phyloP scores from a whole-genome alignment of 30 jellyfish, hydroid and myxozoan genomes.

The Cassiopea andromeda region DNA sequence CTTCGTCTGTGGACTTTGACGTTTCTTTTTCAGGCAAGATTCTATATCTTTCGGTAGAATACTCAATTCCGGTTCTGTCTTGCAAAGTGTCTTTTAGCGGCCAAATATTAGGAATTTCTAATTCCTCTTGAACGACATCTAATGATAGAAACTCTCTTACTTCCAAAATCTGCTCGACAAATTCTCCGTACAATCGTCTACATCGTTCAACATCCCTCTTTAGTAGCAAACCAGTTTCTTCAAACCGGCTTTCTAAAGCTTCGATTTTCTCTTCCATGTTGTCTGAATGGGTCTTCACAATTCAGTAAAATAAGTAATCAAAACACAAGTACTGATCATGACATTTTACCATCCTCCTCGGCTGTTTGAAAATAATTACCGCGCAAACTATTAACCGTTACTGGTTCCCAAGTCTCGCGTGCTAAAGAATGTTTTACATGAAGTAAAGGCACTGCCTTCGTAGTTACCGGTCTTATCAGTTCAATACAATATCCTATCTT shows the following conservation, averaged over 20 bases:
- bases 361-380: constrained; percentile 6
- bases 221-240: constrained; percentile 14
- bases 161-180: constrained; percentile 24
- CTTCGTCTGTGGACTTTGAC: not conserved
- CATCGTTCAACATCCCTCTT: constrained; percentile 4
- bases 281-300: not conserved
- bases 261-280: constrained; percentile 10
- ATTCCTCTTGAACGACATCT: not conserved
- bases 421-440: not conserved
- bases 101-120: not conserved
- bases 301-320: not conserved
- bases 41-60: not conserved
- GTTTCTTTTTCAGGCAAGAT: not conserved
- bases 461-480: not conserved
- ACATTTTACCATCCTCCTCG: not conserved
- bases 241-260: not conserved
- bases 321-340: not conserved
- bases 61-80: not conserved
- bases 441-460: not conserved
- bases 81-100: constrained; percentile 12
- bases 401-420: constrained; percentile 19
- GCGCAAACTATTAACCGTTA: constrained; percentile 31
- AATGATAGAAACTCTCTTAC: not conserved
- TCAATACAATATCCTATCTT: not conserved
- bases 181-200: constrained; percentile 3